These are phyloP conservation scores for Lasioglossum figueresi DNA, from an alignment of 2,888 invertebrate genomes.

Conservation along the genomic window DNA sequence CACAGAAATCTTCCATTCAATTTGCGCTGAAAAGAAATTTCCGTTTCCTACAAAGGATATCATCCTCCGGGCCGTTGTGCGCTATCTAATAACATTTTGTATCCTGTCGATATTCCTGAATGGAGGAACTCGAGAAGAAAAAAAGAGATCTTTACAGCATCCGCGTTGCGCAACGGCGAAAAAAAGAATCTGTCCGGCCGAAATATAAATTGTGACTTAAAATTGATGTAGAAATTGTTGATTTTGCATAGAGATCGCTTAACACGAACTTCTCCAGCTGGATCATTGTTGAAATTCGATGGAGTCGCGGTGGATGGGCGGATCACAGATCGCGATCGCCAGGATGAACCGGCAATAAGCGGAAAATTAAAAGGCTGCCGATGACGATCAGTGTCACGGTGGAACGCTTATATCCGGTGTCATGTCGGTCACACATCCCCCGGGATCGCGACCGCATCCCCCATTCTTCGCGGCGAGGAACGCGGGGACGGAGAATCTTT, in stretches of 20 bases:
- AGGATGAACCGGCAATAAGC: not conserved
- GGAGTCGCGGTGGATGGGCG: no score
- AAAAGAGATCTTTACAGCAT: not conserved
- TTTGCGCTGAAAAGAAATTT: constrained; percentile 52
- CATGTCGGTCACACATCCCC: constrained; percentile 16
- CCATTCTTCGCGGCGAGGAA: constrained; percentile 25
- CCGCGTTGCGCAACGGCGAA: not conserved
- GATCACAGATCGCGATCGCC: no score
- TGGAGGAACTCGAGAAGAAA: not conserved
- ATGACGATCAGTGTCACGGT: constrained; percentile 9
- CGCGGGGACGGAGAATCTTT: constrained; percentile 55
- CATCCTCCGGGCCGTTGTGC: constrained; percentile 18
- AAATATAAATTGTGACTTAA: no score
- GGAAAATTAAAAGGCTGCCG: constrained; percentile 36
- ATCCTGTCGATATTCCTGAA: constrained; percentile 27
- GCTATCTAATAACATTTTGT: constrained; percentile 44
- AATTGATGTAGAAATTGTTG: no score
- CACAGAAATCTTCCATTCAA: constrained; percentile 54
- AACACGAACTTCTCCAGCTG: no score
- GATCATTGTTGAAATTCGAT: no score
- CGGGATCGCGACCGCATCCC: not conserved
- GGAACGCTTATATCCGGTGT: constrained; percentile 20
- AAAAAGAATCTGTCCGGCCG: not conserved
- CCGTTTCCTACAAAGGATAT: constrained; percentile 40
- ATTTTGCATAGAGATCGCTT: no score